Percentiles rank a stretch among this genome's conserved stretches.
phyloP scores from a whole-genome alignment of 2,888 invertebrate genomes.

The Noctua comes region DNA sequence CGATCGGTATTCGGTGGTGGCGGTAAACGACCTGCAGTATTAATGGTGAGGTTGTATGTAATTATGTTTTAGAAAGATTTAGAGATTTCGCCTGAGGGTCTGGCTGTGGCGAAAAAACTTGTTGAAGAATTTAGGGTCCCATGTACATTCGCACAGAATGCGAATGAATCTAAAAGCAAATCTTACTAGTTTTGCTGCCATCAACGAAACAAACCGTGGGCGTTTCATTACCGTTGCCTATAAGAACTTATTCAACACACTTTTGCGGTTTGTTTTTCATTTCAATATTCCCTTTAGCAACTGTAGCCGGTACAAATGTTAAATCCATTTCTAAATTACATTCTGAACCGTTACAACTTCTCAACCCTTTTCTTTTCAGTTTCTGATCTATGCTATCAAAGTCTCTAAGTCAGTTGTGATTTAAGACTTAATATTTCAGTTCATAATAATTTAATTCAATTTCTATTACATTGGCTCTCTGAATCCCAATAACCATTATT shows the following conservation, averaged over 20 bases:
- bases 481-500: slow-evolving; percentile 24
- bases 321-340: neutral
- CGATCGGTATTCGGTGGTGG: slow-evolving; percentile 60
- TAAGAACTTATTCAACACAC: neutral
- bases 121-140: neutral
- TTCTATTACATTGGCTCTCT: slow-evolving; percentile 14
- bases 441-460: slow-evolving; percentile 3
- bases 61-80: slow-evolving; percentile 21
- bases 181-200: neutral
- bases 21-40: slow-evolving; percentile 66
- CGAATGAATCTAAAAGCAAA: neutral
- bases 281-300: neutral
- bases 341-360: neutral
- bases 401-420: neutral
- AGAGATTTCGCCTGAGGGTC: neutral
- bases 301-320: neutral
- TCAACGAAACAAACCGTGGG: neutral
- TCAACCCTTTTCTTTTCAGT: neutral
- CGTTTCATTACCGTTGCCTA: neutral
- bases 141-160: neutral
- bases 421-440: slow-evolving; percentile 1
- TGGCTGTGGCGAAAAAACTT: neutral
- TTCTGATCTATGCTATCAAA: neutral
- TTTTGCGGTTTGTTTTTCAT: neutral
- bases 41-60: slow-evolving; percentile 37